These are phyloP conservation scores for Notothenia rossii DNA, from an alignment of 2,113 vertebrate genomes.

Conservation along the genomic window DNA sequence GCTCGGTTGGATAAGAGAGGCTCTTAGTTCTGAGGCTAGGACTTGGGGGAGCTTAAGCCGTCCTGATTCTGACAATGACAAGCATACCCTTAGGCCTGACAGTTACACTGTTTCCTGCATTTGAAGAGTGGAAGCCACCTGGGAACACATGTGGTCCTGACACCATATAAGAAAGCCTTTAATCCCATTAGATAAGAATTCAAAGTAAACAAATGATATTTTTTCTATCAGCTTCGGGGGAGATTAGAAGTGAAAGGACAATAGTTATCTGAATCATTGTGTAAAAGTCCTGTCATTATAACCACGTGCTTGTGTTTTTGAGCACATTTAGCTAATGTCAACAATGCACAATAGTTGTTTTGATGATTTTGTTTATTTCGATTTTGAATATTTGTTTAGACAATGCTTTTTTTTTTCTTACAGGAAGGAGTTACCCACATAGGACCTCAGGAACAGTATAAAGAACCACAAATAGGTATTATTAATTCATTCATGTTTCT, in stretches of 20 bases:
- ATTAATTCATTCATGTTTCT: slow-evolving; percentile 14
- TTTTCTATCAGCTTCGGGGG: slow-evolving; percentile 35
- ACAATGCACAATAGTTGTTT: slow-evolving; percentile 1
- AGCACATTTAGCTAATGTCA: not conserved
- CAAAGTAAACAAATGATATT: slow-evolving; percentile 46
- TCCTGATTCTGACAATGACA: slow-evolving; percentile 77
- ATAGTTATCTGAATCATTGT: slow-evolving; percentile 13
- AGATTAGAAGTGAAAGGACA: slow-evolving; percentile 35
- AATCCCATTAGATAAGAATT: slow-evolving; percentile 55
- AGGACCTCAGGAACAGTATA: slow-evolving; percentile 88
- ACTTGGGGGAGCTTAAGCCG: slow-evolving; percentile 61
- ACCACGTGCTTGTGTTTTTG: not conserved
- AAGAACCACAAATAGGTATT: slow-evolving; percentile 94
- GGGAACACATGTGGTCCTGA: slow-evolving; percentile 63
- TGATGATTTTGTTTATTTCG: slow-evolving; percentile 9
- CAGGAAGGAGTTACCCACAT: slow-evolving; percentile 96
- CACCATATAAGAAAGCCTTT: slow-evolving; percentile 62
- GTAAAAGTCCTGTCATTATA: not conserved
- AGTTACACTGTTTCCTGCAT: slow-evolving; percentile 66
- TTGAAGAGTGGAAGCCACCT: slow-evolving; percentile 61
- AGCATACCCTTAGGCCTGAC: slow-evolving; percentile 69
- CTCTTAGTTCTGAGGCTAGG: slow-evolving; percentile 63
- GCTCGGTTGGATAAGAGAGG: slow-evolving; percentile 63
- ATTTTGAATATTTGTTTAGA: not conserved
- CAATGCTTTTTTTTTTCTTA: slow-evolving; percentile 40